These are phyloP conservation scores for Eretmodus cyanostictus DNA, from an alignment of 2,113 vertebrate genomes.

Conservation along the genomic window DNA sequence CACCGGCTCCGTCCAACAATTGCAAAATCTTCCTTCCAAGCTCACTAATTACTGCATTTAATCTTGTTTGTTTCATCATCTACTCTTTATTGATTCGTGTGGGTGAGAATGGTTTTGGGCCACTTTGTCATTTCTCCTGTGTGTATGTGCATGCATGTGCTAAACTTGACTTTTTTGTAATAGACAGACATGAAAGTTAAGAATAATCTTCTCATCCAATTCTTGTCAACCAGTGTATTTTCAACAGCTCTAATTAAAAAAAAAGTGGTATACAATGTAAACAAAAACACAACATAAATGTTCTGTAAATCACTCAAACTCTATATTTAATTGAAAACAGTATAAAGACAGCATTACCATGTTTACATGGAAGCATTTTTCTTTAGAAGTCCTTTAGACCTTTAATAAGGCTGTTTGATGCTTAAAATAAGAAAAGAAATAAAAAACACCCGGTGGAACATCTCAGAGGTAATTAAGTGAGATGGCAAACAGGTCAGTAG, in stretches of 20 bases:
- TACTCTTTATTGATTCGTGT: background rate
- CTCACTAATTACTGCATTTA: background rate
- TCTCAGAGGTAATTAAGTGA: background rate
- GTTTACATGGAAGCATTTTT: background rate
- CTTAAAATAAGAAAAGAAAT: background rate
- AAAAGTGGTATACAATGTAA: background rate
- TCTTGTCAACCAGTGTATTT: background rate
- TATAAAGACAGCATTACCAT: background rate
- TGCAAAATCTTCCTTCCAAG: background rate
- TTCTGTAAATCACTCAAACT: background rate
- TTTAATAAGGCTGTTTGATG: background rate
- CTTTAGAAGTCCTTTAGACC: background rate
- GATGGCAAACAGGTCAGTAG: background rate
- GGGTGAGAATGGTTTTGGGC: background rate
- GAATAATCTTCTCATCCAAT: background rate
- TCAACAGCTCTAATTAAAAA: background rate
- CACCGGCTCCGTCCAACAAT: background rate
- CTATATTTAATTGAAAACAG: background rate
- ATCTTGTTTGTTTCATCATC: background rate
- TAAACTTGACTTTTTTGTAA: background rate
- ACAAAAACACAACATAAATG: background rate
- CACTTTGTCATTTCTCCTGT: background rate
- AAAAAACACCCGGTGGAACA: background rate
- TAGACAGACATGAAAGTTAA: background rate
- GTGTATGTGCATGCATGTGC: background rate